Evolutionary conservation across 1,140 invertebrate species (phyloP), one percentile per base, ranked within the genome.

Genomic region (Ooceraea biroi): DNA sequence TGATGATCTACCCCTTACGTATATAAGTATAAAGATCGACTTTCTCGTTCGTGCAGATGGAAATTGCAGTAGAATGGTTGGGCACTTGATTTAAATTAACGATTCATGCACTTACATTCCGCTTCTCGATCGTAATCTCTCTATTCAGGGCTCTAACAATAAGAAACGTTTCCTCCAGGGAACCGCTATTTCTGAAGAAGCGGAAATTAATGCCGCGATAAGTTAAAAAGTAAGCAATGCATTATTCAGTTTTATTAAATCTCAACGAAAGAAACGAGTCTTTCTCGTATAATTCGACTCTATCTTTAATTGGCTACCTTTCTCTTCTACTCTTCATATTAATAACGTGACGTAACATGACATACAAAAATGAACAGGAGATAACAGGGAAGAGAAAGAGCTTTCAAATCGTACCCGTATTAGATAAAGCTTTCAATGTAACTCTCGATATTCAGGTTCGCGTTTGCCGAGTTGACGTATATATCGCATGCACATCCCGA

Each of bases 211-310:
- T 80, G 72, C 48, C 22, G 63, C 65, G 83, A 84, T 84, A 80
- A 84, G 74, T 57, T 82, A 68, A 69, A 80, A 60, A 48, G 63
- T 77, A 84, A 84, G 74, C 74, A 80, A 80, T 84, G 82, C 72
- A 83, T 83, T 83, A 83, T 83, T 83, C 82, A 83, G 71, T 83
- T 83, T 80, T 69, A 82, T 82, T 84, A 84, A 84, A 82, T 69
- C 55, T 46, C 50, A 27, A 22, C 27, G 55, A 30, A 80, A 78
- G 63, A 82, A 84, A 84, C n/a, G 36, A 80, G 63, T 84, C 80
- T n/a, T n/a, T n/a, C n/a, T 41, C 30, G 55, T 84, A 41, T 36
- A 60, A 80, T 80, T 78, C 63, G 63, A 41, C 30, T 80, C 57
- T 27, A 66, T 77, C 73, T 83, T 77, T 76, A 74, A 77, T 78